phyloP scores from a whole-genome alignment of 30 jellyfish, hydroid and myxozoan species.

The Turritopsis dohrnii region DNA sequence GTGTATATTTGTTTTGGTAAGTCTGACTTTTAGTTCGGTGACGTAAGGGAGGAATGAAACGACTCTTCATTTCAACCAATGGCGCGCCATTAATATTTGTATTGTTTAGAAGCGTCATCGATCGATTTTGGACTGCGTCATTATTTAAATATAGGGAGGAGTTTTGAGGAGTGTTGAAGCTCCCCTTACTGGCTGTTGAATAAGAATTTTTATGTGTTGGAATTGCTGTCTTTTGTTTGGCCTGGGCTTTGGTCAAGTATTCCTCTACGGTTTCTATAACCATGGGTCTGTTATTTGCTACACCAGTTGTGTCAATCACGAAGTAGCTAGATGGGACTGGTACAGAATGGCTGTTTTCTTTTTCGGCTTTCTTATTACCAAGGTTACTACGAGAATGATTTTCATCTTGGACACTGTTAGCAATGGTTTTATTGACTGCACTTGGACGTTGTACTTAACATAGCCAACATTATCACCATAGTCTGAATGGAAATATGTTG shows the following conservation, averaged over 20 bases:
- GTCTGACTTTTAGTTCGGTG: not conserved
- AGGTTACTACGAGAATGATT: not conserved
- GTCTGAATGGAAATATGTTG: not conserved
- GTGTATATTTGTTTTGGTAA: not conserved
- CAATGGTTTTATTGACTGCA: not conserved
- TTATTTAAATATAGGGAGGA: not conserved
- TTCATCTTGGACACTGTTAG: not conserved
- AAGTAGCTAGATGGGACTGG: conserved; percentile 3
- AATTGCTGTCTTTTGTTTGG: not conserved
- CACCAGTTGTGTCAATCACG: conserved; percentile 33
- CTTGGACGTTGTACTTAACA: not conserved
- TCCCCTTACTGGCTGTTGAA: not conserved
- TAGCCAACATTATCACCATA: not conserved
- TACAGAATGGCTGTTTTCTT: not conserved
- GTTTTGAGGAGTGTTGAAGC: not conserved
- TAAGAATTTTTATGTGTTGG: not conserved
- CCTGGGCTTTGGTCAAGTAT: conserved; percentile 7
- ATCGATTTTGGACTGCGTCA: not conserved
- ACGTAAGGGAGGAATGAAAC: not conserved
- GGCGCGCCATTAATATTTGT: not conserved
- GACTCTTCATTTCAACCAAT: not conserved
- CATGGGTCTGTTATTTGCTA: conserved; percentile 31
- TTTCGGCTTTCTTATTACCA: not conserved
- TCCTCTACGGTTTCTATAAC: conserved; percentile 37
- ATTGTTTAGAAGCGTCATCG: not conserved